Evolutionary conservation across 2,888 invertebrate species (phyloP).

Genomic region (Drosophila peninsularis): DNA sequence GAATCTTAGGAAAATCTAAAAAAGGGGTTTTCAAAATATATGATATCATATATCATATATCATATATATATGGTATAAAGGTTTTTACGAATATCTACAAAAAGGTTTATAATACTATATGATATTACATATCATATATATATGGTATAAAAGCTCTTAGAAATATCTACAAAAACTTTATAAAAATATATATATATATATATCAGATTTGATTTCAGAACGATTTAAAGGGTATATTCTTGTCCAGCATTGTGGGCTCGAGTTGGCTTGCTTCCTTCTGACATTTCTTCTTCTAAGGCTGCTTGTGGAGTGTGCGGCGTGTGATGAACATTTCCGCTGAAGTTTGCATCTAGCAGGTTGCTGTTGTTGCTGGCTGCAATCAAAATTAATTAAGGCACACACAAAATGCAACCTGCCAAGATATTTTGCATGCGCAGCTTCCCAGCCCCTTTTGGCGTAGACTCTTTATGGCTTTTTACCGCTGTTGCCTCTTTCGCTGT

Average conservation of each 20-base stretch:
- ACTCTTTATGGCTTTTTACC: constrained; percentile 71
- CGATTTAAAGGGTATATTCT: background rate
- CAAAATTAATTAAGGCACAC: constrained; percentile 76
- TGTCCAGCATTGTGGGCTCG: background rate
- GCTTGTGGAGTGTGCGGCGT: constrained; percentile 42
- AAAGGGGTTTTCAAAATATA: too few relatives aligned
- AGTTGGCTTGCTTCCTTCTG: constrained; percentile 1
- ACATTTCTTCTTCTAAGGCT: constrained; percentile 3
- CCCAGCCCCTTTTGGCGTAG: constrained; percentile 30
- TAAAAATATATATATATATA: background rate
- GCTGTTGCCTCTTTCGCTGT: constrained; percentile 32
- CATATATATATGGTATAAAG: too few relatives aligned
- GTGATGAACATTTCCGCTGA: constrained; percentile 75
- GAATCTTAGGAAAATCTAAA: too few relatives aligned
- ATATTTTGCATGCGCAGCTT: constrained; percentile 55
- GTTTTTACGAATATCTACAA: too few relatives aligned
- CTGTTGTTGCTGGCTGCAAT: constrained; percentile 54
- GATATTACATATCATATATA: too few relatives aligned
- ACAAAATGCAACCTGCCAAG: constrained; percentile 47
- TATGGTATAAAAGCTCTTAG: too few relatives aligned
- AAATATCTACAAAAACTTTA: too few relatives aligned
- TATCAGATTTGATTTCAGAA: background rate
- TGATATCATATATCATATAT: too few relatives aligned
- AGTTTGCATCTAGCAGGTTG: constrained; percentile 35
- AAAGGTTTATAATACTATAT: too few relatives aligned